A percentile compares a stretch with the other conserved stretches of the same genome.
These are phyloP conservation scores for Halictus ligatus DNA, from an alignment of 2,888 invertebrate genomes.

Conservation along the genomic window DNA sequence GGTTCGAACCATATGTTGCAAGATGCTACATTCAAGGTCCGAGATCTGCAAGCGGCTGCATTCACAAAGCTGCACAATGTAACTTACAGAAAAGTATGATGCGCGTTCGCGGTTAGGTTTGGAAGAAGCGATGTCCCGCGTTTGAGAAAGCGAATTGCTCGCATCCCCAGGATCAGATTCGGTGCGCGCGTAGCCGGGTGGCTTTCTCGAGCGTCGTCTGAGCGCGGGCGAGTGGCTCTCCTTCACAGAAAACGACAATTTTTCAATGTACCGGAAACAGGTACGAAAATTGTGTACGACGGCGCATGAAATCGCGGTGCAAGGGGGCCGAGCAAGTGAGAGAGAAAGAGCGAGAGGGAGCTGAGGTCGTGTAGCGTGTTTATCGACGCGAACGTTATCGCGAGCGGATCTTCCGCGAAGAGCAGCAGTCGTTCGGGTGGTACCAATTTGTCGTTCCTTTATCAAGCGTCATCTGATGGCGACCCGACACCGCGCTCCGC, in stretches of 20 bases:
- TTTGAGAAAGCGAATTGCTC: not conserved
- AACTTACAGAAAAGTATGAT: not conserved
- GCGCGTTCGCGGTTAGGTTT: not conserved
- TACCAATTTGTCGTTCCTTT: conserved; percentile 84
- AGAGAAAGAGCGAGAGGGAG: not conserved
- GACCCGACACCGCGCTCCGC: conserved; percentile 81
- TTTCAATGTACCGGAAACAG: conserved; percentile 54
- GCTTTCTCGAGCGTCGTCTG: not conserved
- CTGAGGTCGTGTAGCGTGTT: conserved; percentile 74
- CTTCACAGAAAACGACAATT: conserved; percentile 33
- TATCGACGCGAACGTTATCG: conserved; percentile 81
- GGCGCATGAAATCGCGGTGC: conserved; percentile 50
- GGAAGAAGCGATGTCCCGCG: not conserved
- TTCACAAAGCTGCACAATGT: not conserved
- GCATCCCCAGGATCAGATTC: conserved; percentile 3
- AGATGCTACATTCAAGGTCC: not conserved
- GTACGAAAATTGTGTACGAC: conserved; percentile 52
- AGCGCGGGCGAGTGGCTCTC: not conserved
- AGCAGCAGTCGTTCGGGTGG: conserved; percentile 82
- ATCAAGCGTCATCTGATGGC: conserved; percentile 83
- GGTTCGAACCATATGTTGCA: not conserved
- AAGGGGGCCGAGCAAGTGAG: not conserved
- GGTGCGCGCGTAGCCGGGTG: not conserved
- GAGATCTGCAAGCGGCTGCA: not conserved
- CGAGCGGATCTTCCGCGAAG: conserved; percentile 77